Evolutionary conservation across 2,113 vertebrate genomes (phyloP).

Genomic region (Hippocampus barbouri): DNA sequence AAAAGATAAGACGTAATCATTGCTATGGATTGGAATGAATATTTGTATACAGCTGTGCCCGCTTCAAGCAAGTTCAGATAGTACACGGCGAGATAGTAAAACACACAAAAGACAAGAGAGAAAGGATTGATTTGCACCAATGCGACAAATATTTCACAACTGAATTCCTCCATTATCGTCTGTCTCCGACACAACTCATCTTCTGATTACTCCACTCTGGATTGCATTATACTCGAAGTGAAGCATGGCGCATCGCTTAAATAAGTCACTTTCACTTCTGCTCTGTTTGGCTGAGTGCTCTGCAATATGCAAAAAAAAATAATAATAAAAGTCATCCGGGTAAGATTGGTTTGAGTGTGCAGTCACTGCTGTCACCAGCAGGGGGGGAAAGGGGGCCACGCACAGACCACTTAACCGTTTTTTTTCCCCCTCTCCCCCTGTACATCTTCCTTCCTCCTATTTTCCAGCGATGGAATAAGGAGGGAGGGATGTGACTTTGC

Average conservation of each 20-base stretch:
- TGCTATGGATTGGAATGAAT: background rate
- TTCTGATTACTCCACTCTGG: background rate
- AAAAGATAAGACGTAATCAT: background rate
- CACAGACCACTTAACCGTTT: slow-evolving; percentile 3
- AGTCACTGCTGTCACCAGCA: slow-evolving; percentile 30
- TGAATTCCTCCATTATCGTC: background rate
- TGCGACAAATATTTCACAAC: slow-evolving; percentile 2
- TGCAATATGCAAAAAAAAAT: slow-evolving; percentile 4
- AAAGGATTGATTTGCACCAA: background rate
- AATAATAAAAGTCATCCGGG: background rate
- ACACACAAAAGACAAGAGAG: background rate
- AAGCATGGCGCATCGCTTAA: slow-evolving; percentile 26
- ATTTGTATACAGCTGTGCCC: background rate
- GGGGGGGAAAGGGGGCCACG: slow-evolving; percentile 45
- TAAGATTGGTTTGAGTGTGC: slow-evolving; percentile 15
- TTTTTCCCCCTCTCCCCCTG: slow-evolving; percentile 2
- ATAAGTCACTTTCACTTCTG: slow-evolving; percentile 29
- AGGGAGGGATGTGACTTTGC: slow-evolving; percentile 48
- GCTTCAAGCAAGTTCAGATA: background rate
- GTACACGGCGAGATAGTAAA: background rate
- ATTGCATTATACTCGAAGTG: slow-evolving; percentile 18
- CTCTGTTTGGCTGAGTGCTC: slow-evolving; percentile 17
- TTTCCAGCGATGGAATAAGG: slow-evolving; percentile 19
- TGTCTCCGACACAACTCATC: background rate
- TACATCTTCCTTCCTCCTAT: slow-evolving; percentile 22